Evolutionary conservation across 2,113 vertebrate genomes (phyloP).

Genomic region (Electrona antarctica): DNA sequence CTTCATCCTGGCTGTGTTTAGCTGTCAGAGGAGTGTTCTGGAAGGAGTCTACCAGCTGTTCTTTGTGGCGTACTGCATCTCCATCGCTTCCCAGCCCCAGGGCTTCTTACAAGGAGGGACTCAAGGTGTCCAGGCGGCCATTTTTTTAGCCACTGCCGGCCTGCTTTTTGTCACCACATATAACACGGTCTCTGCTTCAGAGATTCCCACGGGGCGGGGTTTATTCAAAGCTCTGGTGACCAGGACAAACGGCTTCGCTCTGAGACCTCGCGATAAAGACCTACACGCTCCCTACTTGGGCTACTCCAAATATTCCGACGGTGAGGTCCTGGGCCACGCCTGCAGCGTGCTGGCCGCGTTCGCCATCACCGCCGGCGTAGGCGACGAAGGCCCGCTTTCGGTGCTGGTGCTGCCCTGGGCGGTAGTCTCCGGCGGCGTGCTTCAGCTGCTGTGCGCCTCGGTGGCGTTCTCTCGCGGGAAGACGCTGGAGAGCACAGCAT

Average conservation of each 20-base stretch:
- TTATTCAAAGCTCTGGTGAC: slow-evolving; percentile 69
- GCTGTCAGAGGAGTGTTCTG: slow-evolving; percentile 74
- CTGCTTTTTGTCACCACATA: slow-evolving; percentile 77
- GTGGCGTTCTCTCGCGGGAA: slow-evolving; percentile 88
- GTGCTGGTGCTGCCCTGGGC: slow-evolving; percentile 85
- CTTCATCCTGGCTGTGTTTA: slow-evolving; percentile 79
- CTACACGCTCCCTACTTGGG: slow-evolving; percentile 81
- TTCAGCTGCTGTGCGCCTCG: slow-evolving; percentile 80
- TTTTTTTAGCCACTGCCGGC: slow-evolving; percentile 80
- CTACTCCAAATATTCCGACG: slow-evolving; percentile 86
- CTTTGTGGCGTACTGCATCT: slow-evolving; percentile 81
- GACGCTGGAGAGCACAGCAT: slow-evolving; percentile 87
- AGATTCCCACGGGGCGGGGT: slow-evolving; percentile 71
- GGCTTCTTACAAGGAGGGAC: slow-evolving; percentile 82
- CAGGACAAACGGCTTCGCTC: slow-evolving; percentile 62
- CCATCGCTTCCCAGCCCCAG: slow-evolving; percentile 78
- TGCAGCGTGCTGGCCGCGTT: slow-evolving; percentile 85
- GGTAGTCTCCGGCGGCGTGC: slow-evolving; percentile 83
- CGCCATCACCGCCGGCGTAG: slow-evolving; percentile 75
- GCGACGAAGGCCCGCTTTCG: slow-evolving; percentile 66
- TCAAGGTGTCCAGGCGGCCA: slow-evolving; percentile 81
- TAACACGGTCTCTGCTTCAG: slow-evolving; percentile 64
- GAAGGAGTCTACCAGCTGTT: slow-evolving; percentile 82
- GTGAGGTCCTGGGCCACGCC: slow-evolving; percentile 82
- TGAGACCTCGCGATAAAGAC: slow-evolving; percentile 76